phyloP scores from a whole-genome alignment of 2,888 invertebrate genomes.

The Stegophylla sp. region DNA sequence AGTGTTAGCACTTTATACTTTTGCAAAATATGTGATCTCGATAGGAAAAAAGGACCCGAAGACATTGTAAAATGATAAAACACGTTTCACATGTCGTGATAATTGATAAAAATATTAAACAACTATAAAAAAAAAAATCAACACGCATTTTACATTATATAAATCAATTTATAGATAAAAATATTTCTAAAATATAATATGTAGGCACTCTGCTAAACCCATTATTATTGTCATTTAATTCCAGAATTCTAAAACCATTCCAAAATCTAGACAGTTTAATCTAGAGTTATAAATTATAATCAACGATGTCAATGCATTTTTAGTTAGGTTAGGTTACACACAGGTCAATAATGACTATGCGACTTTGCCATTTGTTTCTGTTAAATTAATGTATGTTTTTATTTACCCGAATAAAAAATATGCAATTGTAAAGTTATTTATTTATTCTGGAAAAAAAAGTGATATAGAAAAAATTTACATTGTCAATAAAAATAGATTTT shows the following conservation, averaged over 20 bases:
- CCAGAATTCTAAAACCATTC: neutral
- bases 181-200: too few species aligned
- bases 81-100: neutral
- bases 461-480: too few species aligned
- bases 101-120: neutral
- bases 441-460: too few species aligned
- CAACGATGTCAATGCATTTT: neutral
- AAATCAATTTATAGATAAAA: neutral
- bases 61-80: neutral
- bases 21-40: neutral
- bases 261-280: neutral
- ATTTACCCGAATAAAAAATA: too few species aligned
- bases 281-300: neutral
- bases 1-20: neutral
- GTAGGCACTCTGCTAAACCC: too few species aligned
- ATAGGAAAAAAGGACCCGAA: neutral
- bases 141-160: neutral
- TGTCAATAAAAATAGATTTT: too few species aligned
- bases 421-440: too few species aligned
- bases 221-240: neutral
- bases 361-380: too few species aligned
- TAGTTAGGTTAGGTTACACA: too few species aligned
- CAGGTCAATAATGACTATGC: too few species aligned
- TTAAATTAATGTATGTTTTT: too few species aligned
- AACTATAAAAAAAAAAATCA: neutral